Base-by-base conservation (phyloP, 2,888 invertebrate species). In the Drosophila kambysellisi region DNA sequence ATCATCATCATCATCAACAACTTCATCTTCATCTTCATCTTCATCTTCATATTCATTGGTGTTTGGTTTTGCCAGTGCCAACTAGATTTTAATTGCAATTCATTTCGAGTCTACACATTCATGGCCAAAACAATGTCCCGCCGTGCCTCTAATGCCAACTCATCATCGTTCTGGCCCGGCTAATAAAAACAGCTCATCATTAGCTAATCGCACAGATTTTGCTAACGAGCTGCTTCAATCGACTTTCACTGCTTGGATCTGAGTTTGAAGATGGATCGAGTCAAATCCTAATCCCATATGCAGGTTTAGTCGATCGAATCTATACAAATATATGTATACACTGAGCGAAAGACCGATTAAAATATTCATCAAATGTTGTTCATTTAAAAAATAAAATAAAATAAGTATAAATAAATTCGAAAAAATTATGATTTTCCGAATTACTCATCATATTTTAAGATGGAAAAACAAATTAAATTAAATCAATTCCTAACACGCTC, bases 71-170 rank as follows among this genome's bases (percentile, higher is more conserved):
- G 67, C 57, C 82, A 57, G 37, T 35, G 54, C 61, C 67, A 81
- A 64, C 82, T 57, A 46, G 54, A 67, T 63, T 79, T 81, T 71
- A 79, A 88, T 82, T 82, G 86, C 83, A 83, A 85, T 88, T 86
- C 76, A 76, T 76, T 80, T 59, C 37, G 48, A 70, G 64, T 57
- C 48, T 25, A 15, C 12, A 48, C 51, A 46, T 30, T 39, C 68
- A 56, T 70, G 58, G 52, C 29, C 70, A 58, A 70, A 58, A 70
- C 56, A 50, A 48, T 50, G 25, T 37, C 30, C 57, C 76, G 51
- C 60, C 50, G 50, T 48, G 60, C 50, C 17, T 60, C 64, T 43
- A 70, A 57, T 53, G 77, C 35, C 77, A 63, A 77, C 71, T 81
- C 77, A 81, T 70, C 52, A 39, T 50, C 32, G n/a, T 39, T 66